Percentiles rank a stretch among this genome's conserved stretches.
phyloP scores from a whole-genome alignment of 1,140 invertebrate genomes.

The Heliconius himera region DNA sequence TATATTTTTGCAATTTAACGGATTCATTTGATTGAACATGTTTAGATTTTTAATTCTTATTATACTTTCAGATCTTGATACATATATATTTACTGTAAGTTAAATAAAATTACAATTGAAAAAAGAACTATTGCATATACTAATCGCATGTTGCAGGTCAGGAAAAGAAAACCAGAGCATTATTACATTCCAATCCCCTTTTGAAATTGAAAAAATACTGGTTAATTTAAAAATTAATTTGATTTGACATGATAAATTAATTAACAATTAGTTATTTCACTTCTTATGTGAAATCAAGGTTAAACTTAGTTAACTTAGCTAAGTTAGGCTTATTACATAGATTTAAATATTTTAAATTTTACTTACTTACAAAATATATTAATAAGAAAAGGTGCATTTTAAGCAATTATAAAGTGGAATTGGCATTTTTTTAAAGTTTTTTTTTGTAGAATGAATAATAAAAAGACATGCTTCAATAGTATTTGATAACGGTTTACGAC shows the following conservation, averaged over 20 bases:
- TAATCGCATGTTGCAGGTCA: no score
- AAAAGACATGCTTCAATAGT: conserved; percentile 10
- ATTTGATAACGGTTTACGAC: conserved; percentile 15
- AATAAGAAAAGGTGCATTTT: conserved; percentile 23
- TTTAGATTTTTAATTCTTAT: neutral
- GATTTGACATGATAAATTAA: neutral
- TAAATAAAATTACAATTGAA: neutral
- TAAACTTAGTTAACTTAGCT: neutral
- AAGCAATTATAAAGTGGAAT: neutral
- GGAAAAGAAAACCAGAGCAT: no score
- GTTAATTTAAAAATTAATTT: no score
- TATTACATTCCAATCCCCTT: no score
- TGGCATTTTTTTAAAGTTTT: neutral
- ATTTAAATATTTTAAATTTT: neutral
- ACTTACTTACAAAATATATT: conserved; percentile 8
- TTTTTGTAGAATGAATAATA: neutral
- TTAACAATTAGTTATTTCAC: neutral
- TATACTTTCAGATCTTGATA: neutral
- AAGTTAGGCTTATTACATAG: neutral
- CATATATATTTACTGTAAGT: neutral
- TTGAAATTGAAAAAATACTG: no score
- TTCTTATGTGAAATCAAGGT: no score
- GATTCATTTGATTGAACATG: neutral
- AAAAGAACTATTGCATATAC: no score
- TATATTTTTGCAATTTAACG: conserved; percentile 41